Percentiles rank a stretch among this genome's conserved stretches.
Evolutionary conservation across 2,797 vertebrate species (phyloP).

Genomic region (Cheirogaleus major): DNA sequence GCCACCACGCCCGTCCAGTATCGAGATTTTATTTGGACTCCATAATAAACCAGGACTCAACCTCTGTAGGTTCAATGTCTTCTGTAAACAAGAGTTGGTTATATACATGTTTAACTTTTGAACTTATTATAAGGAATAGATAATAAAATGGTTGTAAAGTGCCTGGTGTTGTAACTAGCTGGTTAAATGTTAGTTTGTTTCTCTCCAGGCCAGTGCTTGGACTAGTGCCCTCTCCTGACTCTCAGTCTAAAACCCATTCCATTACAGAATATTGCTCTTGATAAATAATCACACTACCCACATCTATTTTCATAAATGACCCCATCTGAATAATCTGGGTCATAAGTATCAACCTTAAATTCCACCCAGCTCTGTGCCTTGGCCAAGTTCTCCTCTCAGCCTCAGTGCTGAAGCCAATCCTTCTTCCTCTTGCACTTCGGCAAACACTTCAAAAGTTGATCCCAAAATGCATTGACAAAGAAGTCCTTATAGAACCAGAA

Average conservation of each 20-base stretch:
- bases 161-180: not conserved
- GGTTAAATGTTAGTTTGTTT: not conserved
- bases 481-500: not conserved
- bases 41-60: not conserved
- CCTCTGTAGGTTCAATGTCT: not conserved
- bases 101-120: not conserved
- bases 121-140: not conserved
- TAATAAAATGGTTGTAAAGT: not conserved
- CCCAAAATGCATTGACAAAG: not conserved
- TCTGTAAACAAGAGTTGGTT: not conserved
- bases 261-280: not conserved
- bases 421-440: not conserved
- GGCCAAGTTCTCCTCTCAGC: not conserved
- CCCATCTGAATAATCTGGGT: not conserved
- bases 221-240: not conserved
- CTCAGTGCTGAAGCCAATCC: not conserved
- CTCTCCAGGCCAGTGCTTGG: not conserved
- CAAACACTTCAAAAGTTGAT: not conserved
- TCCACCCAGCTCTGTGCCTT: not conserved
- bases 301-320: not conserved
- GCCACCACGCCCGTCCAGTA: not conserved
- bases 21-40: constrained; percentile 21
- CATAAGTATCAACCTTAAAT: not conserved
- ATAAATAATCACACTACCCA: not conserved
- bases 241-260: not conserved